Evolutionary conservation across 2,888 invertebrate genomes (phyloP).

Genomic region (Eudasyphora cyanicolor): DNA sequence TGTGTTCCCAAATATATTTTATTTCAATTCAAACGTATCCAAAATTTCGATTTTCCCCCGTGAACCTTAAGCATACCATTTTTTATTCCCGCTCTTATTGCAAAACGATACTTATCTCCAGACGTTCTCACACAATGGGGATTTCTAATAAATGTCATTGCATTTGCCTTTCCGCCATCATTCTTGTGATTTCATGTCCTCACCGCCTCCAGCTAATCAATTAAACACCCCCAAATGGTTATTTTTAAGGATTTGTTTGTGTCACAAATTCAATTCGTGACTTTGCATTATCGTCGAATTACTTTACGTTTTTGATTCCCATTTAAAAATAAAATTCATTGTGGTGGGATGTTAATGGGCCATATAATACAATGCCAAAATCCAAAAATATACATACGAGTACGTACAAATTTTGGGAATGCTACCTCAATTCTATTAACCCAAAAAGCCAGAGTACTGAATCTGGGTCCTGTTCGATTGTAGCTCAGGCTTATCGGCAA

Average conservation of each 20-base stretch:
- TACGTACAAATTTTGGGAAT: background rate
- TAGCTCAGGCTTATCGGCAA: background rate
- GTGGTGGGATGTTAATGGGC: background rate
- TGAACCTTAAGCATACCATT: no score
- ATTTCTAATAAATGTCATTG: background rate
- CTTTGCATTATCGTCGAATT: background rate
- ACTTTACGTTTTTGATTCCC: background rate
- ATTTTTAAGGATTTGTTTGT: background rate
- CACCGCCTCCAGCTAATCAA: background rate
- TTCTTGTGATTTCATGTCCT: background rate
- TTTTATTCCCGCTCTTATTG: no score
- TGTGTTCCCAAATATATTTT: no score
- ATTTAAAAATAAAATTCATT: background rate
- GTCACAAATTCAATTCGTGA: constrained; percentile 1
- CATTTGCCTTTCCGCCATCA: background rate
- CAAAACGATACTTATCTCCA: no score
- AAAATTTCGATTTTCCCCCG: no score
- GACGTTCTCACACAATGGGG: no score
- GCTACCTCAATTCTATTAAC: background rate
- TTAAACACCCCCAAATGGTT: background rate
- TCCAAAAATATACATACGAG: no score
- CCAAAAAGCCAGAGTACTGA: background rate
- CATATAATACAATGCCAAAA: background rate
- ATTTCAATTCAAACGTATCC: no score
- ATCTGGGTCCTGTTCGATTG: background rate